Base-by-base conservation (phyloP, 2,888 invertebrate species). In the Tiphia femorata region DNA sequence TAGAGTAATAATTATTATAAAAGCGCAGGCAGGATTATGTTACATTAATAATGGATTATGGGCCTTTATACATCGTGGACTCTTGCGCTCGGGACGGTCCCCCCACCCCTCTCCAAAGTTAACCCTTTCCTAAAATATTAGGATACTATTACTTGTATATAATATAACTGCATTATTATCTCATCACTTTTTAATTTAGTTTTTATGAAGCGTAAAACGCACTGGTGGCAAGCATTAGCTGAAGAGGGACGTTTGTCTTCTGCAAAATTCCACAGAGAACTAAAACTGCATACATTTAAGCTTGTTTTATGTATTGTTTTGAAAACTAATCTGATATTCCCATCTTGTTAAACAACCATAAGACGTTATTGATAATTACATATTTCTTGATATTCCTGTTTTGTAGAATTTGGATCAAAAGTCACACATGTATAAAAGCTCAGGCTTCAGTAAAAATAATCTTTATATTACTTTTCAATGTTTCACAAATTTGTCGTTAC, bases 81-180 rank as follows among this genome's bases (percentile, higher is more conserved):
- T 71, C 57, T 73, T 75, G 75, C 71, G 72, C 75, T 79, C 69
- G 71, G 71, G 69, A 75, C 67, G 71, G 72, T 75, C 62, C 66
- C 55, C 60, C 64, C 62, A 67, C 69, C 70, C 68, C 64, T 58
- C 74, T 75, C 73, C 75, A 77, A 79, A 77, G 73, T 74, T 74
- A 73, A 68, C 61, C 72, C 70, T 70, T 70, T 77, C 70, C 70
- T 70, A 69, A 72, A 73, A 66, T 75, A 66, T 72, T 76, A 67
- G 70, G 64, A 73, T 74, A 76, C 71, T 76, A 75, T 76, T 72
- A 76, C 75, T 77, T 79, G 75, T 72, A 73, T 67, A 67, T 73
- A 73, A 67, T 67, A 64, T 71, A 65, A 70, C 76, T 67, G 65
- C 60, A 72, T 73, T 70, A 77, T 67, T 67, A 62, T 71, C 72